A percentile compares a stretch with the other conserved stretches of the same genome.
Evolutionary conservation across 1,140 invertebrate genomes (phyloP).

Genomic region (Scaptomyza graminum): DNA sequence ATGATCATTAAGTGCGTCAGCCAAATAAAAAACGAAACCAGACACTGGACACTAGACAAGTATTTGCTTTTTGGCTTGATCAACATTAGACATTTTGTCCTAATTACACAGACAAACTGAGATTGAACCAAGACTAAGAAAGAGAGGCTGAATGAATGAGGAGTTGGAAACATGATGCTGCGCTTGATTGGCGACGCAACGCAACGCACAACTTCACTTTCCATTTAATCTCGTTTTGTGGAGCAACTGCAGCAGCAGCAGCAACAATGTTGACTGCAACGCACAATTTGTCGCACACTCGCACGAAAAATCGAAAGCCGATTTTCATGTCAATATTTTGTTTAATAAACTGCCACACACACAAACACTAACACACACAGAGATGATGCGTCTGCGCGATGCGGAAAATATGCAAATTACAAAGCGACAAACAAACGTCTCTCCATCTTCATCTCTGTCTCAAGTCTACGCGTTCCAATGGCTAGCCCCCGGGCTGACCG

Average conservation of each 20-base stretch:
- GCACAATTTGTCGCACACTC: conserved; percentile 74
- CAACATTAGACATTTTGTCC: conserved; percentile 80
- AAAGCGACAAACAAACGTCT: conserved; percentile 25
- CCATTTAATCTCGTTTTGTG: conserved; percentile 78
- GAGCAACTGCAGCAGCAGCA: conserved; percentile 55
- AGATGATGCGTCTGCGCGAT: conserved; percentile 57
- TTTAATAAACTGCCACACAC: conserved; percentile 64
- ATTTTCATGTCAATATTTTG: conserved; percentile 83
- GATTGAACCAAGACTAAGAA: conserved; percentile 13
- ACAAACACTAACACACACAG: not conserved
- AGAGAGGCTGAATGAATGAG: conserved; percentile 8
- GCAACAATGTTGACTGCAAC: conserved; percentile 17
- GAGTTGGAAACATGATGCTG: conserved; percentile 9
- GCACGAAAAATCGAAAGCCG: conserved; percentile 77
- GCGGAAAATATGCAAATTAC: conserved; percentile 82
- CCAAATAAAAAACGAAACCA: conserved; percentile 49
- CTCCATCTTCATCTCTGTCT: not conserved
- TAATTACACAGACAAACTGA: conserved; percentile 73
- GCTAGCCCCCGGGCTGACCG: conserved; percentile 51
- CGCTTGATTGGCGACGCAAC: conserved; percentile 71
- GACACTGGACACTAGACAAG: conserved; percentile 34
- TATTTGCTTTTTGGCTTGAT: conserved; percentile 77
- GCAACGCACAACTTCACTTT: conserved; percentile 79
- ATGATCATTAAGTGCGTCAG: conserved; percentile 61
- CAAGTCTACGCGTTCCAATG: conserved; percentile 1